phyloP scores from a whole-genome alignment of 2,113 vertebrate genomes.

The Centropristis striata region DNA sequence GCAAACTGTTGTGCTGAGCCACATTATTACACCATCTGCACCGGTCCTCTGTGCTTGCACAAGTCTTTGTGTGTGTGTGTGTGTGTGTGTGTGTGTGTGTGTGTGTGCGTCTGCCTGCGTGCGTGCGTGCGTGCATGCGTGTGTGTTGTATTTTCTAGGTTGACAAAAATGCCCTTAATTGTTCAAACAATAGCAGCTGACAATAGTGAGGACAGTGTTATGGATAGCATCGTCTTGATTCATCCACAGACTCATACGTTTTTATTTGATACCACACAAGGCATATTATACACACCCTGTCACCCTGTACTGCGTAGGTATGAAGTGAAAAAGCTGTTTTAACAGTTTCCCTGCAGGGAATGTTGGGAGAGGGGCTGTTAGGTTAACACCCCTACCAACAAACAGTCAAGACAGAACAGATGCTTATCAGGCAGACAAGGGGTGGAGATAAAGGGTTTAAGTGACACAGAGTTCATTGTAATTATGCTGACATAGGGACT shows the following conservation, averaged over 20 bases:
- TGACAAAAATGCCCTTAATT: not conserved
- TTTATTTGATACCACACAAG: not conserved
- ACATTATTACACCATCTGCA: conserved; percentile 20
- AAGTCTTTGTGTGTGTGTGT: conserved; percentile 11
- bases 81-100: not conserved
- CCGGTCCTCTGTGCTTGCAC: not conserved
- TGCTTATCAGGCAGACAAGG: conserved; percentile 58
- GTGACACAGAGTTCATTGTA: conserved; percentile 2
- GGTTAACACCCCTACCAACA: not conserved
- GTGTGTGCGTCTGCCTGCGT: not conserved
- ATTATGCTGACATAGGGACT: conserved; percentile 38
- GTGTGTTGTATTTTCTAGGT: not conserved
- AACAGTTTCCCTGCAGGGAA: not conserved
- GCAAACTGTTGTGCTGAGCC: conserved; percentile 25
- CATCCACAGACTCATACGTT: not conserved
- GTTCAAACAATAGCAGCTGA: not conserved
- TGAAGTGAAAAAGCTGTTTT: not conserved
- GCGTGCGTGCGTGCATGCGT: not conserved
- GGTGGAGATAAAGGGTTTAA: conserved; percentile 8
- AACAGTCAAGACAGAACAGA: conserved; percentile 25
- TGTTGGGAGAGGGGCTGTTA: not conserved
- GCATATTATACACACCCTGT: not conserved
- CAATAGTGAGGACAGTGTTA: not conserved
- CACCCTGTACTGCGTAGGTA: not conserved
- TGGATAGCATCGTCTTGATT: not conserved